A percentile compares a stretch with the other conserved stretches of the same genome.
Evolutionary conservation across 2,888 invertebrate genomes (phyloP).

Genomic region (Drosophila longiperda): DNA sequence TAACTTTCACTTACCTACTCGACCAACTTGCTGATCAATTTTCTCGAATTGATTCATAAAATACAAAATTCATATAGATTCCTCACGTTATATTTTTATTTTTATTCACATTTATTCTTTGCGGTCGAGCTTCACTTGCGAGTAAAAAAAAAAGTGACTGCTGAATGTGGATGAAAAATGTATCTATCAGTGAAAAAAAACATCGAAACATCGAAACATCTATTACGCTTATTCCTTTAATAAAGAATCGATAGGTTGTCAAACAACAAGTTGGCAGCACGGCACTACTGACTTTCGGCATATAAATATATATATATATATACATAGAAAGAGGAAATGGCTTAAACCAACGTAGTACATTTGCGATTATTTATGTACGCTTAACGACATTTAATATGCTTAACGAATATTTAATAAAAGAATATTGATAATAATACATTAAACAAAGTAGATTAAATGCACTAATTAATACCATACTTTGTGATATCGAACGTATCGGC

Average conservation of each 20-base stretch:
- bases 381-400: too few species aligned
- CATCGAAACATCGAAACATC: slow-evolving; percentile 28
- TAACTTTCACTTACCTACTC: slow-evolving; percentile 71
- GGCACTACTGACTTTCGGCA: not conserved
- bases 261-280: slow-evolving; percentile 32
- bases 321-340: not conserved
- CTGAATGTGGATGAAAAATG: slow-evolving; percentile 65
- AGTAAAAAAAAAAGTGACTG: slow-evolving; percentile 71
- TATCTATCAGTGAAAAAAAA: slow-evolving; percentile 64
- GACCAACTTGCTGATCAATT: slow-evolving; percentile 63
- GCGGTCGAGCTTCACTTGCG: slow-evolving; percentile 73
- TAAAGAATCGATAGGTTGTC: slow-evolving; percentile 4
- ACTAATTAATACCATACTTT: slow-evolving; percentile 4
- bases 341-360: not conserved
- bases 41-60: slow-evolving; percentile 73
- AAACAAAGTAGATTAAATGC: not conserved
- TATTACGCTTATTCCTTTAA: not conserved
- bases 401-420: not conserved
- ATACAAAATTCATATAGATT: slow-evolving; percentile 61
- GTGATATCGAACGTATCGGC: slow-evolving; percentile 14
- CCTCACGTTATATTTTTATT: slow-evolving; percentile 60
- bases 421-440: not conserved
- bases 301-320: not conserved
- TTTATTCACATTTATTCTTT: slow-evolving; percentile 66
- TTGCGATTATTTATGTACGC: not conserved